These are phyloP conservation scores for Pogoniulus pusillus DNA, from an alignment of 2,797 vertebrate species.

Conservation along the genomic window DNA sequence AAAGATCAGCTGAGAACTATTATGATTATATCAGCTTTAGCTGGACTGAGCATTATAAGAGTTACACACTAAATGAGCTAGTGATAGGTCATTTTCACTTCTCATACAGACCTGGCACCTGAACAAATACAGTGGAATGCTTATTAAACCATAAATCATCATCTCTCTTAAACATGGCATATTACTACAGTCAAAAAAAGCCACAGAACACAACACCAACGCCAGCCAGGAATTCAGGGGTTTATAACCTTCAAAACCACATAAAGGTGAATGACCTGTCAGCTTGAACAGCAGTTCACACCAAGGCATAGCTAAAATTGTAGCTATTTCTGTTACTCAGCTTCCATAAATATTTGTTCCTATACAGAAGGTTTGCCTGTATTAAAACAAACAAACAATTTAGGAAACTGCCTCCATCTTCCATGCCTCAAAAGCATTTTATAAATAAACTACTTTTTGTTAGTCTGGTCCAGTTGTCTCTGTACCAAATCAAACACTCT, in stretches of 20 bases:
- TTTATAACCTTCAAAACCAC: background rate
- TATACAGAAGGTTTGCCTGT: background rate
- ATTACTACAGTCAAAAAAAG: background rate
- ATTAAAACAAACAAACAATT: background rate
- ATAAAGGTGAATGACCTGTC: background rate
- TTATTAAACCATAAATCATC: background rate
- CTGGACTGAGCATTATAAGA: background rate
- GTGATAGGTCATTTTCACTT: background rate
- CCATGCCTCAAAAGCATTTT: background rate
- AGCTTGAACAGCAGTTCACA: background rate
- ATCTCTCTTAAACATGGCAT: background rate
- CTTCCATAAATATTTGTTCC: background rate
- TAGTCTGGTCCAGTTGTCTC: background rate
- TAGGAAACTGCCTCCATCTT: background rate
- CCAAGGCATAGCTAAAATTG: background rate
- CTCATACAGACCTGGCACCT: background rate
- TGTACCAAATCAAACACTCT: accelerated
- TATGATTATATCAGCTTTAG: background rate
- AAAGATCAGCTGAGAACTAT: background rate
- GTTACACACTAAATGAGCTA: no score
- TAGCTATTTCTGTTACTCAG: background rate
- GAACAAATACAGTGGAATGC: background rate
- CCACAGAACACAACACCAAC: background rate
- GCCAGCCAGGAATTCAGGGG: background rate
- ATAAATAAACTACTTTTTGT: background rate